Conservation (phyloP, 2,113 vertebrate species). For the Falcunculus frontatus region DNA sequence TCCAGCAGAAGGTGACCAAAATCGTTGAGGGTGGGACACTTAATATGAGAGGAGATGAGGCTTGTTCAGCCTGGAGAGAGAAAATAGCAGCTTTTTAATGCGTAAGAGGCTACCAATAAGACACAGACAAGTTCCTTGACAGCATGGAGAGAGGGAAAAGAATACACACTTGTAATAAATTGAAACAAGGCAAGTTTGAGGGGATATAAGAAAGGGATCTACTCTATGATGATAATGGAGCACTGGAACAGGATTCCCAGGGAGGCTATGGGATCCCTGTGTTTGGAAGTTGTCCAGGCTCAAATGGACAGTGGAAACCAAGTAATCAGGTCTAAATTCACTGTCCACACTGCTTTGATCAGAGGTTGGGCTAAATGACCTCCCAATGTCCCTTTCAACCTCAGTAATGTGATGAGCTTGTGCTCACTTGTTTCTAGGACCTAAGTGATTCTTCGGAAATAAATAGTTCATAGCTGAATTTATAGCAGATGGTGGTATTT, state of each 20-base stretch:
- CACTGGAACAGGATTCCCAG: not conserved
- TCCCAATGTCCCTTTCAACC: not conserved
- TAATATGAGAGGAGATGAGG: not conserved
- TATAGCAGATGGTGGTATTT: not conserved
- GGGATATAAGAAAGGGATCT: not conserved
- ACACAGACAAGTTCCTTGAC: not conserved
- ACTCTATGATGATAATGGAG: not conserved
- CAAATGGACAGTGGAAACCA: not conserved
- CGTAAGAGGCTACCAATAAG: not conserved
- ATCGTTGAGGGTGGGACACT: not conserved
- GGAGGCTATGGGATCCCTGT: not conserved
- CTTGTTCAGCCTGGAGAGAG: not conserved
- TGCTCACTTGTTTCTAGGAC: not conserved
- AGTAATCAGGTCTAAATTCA: not conserved
- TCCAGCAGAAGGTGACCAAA: not conserved
- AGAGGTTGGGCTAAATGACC: not conserved
- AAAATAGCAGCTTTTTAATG: not conserved
- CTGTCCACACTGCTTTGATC: not conserved
- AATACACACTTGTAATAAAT: not conserved
- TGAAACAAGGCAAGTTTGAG: not conserved
- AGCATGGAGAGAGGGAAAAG: not conserved
- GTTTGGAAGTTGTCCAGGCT: not conserved
- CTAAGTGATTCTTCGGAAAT: not conserved
- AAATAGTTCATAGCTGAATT: not conserved
- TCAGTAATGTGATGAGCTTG: not conserved